Conservation (phyloP, 2,888 invertebrate species). For the Acleris literana region DNA sequence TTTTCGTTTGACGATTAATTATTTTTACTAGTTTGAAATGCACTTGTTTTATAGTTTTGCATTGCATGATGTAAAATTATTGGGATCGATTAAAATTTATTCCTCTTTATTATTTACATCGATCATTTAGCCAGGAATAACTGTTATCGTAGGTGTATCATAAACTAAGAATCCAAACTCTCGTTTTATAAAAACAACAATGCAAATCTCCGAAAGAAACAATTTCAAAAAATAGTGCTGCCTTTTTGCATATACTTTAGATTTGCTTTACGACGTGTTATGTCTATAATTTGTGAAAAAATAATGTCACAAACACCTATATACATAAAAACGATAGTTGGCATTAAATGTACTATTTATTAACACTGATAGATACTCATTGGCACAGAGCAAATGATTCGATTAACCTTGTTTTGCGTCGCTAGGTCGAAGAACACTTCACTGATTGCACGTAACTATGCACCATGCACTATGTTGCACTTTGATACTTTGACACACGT, state of each 20-base stretch:
- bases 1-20: neutral
- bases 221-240: no score
- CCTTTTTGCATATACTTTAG: no score
- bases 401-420: slow-evolving; percentile 36
- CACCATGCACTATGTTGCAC: slow-evolving; percentile 32
- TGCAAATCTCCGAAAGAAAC: no score
- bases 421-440: slow-evolving; percentile 22
- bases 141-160: no score
- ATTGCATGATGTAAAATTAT: slow-evolving; percentile 1
- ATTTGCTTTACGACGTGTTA: no score
- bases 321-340: neutral
- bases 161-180: no score
- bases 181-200: no score
- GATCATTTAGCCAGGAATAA: no score
- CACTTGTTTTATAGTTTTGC: neutral
- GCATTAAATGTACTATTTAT: slow-evolving; percentile 17
- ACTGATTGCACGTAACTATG: slow-evolving; percentile 26
- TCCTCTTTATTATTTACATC: no score
- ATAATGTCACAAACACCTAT: no score
- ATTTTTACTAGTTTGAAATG: neutral
- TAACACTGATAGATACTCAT: slow-evolving; percentile 25
- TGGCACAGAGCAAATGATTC: slow-evolving; percentile 29
- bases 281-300: no score
- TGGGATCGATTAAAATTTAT: no score
- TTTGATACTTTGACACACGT: neutral